Conservation (phyloP, 2,797 vertebrate genomes). For the Microcaecilia unicolor region DNA sequence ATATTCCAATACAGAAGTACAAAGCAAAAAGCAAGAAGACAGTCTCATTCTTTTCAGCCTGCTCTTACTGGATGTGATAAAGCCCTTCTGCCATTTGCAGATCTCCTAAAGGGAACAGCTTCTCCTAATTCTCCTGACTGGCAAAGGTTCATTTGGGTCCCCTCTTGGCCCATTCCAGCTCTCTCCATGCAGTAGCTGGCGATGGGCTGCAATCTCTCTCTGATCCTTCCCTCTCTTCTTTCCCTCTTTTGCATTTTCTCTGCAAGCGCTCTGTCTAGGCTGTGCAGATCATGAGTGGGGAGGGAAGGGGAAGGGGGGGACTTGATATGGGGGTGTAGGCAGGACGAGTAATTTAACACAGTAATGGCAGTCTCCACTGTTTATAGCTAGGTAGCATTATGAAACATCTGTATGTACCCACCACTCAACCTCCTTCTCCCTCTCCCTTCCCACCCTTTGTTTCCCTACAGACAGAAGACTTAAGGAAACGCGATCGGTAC, state of each 20-base stretch:
- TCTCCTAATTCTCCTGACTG: constrained; percentile 71
- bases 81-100: constrained; percentile 66
- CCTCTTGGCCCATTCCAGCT: constrained; percentile 62
- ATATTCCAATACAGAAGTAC: constrained; percentile 49
- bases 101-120: constrained; percentile 72
- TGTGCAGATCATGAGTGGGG: too few relatives aligned
- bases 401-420: too few relatives aligned
- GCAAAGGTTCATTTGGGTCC: constrained; percentile 73
- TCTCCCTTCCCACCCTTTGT: too few relatives aligned
- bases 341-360: too few relatives aligned
- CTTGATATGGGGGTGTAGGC: too few relatives aligned
- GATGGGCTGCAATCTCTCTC: constrained; percentile 64
- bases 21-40: constrained; percentile 48
- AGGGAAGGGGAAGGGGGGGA: too few relatives aligned
- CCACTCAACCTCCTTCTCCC: too few relatives aligned
- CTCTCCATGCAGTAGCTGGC: constrained; percentile 74
- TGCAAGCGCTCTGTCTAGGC: constrained; percentile 49
- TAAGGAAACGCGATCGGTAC: too few relatives aligned
- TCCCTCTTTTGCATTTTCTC: constrained; percentile 42
- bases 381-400: too few relatives aligned
- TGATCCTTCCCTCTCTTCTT: constrained; percentile 42
- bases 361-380: too few relatives aligned
- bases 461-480: too few relatives aligned
- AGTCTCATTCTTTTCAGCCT: constrained; percentile 57
- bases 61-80: constrained; percentile 67